Evolutionary conservation across 2,888 invertebrate genomes (phyloP).

Genomic region (Chromoteleia sp.): DNA sequence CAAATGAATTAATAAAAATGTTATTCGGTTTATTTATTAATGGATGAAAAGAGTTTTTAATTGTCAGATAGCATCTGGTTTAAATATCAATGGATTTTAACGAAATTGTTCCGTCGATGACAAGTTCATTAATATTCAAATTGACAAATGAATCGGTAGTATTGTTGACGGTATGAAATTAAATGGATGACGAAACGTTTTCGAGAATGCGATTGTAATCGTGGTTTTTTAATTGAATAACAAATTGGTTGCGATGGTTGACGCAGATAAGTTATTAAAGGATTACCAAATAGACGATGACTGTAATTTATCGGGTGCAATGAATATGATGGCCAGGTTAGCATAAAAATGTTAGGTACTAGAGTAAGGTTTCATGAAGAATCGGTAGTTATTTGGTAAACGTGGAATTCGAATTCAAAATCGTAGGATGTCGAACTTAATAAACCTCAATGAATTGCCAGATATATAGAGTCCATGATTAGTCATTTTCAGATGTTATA

Average conservation of each 20-base stretch:
- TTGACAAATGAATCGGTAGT: slow-evolving; percentile 20
- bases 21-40: slow-evolving; percentile 1
- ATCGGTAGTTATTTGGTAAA: slow-evolving; percentile 7
- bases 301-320: slow-evolving; percentile 17
- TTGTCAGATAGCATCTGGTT: background rate
- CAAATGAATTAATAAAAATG: background rate
- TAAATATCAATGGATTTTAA: slow-evolving; percentile 10
- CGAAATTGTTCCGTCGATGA: slow-evolving; percentile 1
- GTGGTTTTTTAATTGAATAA: slow-evolving; percentile 37
- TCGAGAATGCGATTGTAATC: slow-evolving; percentile 22
- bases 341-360: background rate
- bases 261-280: slow-evolving; percentile 24
- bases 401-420: background rate
- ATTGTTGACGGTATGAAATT: slow-evolving; percentile 14
- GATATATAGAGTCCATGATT: slow-evolving; percentile 3
- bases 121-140: slow-evolving; percentile 29
- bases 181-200: slow-evolving; percentile 40
- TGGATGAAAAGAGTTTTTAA: background rate
- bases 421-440: slow-evolving; percentile 8
- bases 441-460: slow-evolving; percentile 12
- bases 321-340: background rate
- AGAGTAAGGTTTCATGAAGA: slow-evolving; percentile 24
- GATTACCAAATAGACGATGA: slow-evolving; percentile 27
- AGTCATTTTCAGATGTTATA: slow-evolving; percentile 5
- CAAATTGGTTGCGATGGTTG: slow-evolving; percentile 23